Base-by-base conservation (phyloP, 2,888 invertebrate species). In the Sialis fuliginosa region DNA sequence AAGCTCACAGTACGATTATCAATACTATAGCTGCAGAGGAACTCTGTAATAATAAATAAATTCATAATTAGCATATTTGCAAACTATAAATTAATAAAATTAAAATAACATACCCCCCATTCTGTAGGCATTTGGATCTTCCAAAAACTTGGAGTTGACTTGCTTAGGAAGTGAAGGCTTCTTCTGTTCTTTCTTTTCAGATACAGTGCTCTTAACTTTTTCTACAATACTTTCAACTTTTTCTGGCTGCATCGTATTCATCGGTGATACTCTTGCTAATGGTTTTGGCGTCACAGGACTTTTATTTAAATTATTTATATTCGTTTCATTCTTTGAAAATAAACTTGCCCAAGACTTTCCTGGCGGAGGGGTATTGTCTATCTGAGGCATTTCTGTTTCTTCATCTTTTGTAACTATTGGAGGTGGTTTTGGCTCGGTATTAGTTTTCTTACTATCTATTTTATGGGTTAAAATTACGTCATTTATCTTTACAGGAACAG, bases 1-100 rank as follows among this genome's bases (percentile, higher is more conserved):
- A 95, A 69, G 50, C 86, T 79, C 31, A 87, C 79, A 0, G 84
- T 75, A 49, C 79, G 75, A 60, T 85, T 83, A 60, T 89, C 87
- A 56, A 88, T 70, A 57, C 77, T 74, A 60, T 88, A 82, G 56
- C 75, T 77, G 2, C 75, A 68, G 49, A 91, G 68, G 64, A 79
- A 84, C 62, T 88, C 88, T 77, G 72, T 57, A 73, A 77, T 64
- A 45, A 44, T 1, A 41, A 40, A 6, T 2, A 6, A 39, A 48
- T 35, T 40, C 39, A 2, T 6, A 12, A 22, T 32, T 9, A 10
- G 22, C 22, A 45, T 30, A 45, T 33, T 39, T 12, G 10, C 9
- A 35, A 9, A 45, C 8, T 7, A n/a, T 10, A 10, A 10, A 37
- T 37, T 12, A n/a, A 45, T n/a, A 13, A 40, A 32, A 46, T 41